phyloP scores from a whole-genome alignment of 1,140 invertebrate genomes.

The Drosophila prosaltans region DNA sequence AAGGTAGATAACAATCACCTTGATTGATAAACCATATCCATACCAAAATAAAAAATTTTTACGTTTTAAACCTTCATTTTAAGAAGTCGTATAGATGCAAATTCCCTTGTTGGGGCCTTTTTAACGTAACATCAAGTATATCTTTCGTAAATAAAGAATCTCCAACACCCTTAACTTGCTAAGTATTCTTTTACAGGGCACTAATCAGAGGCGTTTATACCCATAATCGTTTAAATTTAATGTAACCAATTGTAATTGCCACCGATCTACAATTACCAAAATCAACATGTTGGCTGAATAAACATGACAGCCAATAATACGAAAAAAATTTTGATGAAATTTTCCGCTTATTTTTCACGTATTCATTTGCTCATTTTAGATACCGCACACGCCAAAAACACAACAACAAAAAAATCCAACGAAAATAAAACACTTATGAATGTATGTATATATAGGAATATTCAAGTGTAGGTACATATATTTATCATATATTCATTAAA shows the following conservation, averaged over 20 bases:
- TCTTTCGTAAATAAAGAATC: too few species aligned
- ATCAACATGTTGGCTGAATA: conserved; percentile 19
- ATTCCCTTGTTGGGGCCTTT: too few species aligned
- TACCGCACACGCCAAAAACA: conserved; percentile 36
- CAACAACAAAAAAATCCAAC: conserved; percentile 13
- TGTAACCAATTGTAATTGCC: conserved; percentile 24
- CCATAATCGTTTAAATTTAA: neutral
- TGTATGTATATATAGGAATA: neutral
- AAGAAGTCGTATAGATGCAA: too few species aligned
- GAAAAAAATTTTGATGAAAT: conserved; percentile 65
- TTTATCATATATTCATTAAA: conserved; percentile 78
- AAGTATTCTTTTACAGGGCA: neutral
- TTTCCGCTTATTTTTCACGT: conserved; percentile 73
- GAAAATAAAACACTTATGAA: neutral
- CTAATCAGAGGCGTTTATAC: conserved; percentile 7
- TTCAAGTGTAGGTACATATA: conserved; percentile 40
- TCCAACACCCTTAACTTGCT: too few species aligned
- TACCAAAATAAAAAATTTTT: too few species aligned
- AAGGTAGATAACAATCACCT: too few species aligned
- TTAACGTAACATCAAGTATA: too few species aligned
- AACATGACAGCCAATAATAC: conserved; percentile 24
- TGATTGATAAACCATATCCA: too few species aligned
- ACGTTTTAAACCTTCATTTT: too few species aligned
- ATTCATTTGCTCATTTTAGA: conserved; percentile 48
- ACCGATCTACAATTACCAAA: conserved; percentile 9